These are phyloP conservation scores for Ascaphus truei DNA, from an alignment of 2,113 vertebrate species.

Conservation along the genomic window DNA sequence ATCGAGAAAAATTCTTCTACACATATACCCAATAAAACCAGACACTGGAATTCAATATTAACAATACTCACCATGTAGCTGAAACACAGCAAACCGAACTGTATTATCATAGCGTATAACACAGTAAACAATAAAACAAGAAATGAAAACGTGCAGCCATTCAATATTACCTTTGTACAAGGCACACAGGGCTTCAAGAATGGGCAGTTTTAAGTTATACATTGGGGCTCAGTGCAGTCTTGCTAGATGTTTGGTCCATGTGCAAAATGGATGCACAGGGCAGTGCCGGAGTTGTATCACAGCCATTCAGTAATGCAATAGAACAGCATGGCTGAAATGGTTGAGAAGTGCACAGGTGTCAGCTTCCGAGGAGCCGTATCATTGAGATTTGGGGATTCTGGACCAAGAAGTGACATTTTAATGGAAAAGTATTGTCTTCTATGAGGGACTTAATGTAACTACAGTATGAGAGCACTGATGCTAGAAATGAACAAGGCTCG, in stretches of 20 bases:
- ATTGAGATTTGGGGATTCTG: background rate
- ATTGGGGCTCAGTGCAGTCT: background rate
- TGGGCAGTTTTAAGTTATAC: background rate
- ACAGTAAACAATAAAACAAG: conserved; percentile 7
- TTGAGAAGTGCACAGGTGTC: background rate
- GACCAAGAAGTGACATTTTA: background rate
- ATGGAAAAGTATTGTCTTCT: background rate
- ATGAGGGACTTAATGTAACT: too few relatives aligned
- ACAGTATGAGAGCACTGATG: too few relatives aligned
- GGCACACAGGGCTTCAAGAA: conserved; percentile 6
- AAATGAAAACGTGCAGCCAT: background rate
- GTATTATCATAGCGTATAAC: conserved; percentile 9
- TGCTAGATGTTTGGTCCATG: background rate
- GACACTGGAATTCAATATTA: conserved; percentile 1
- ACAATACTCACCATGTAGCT: background rate
- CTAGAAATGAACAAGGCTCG: too few relatives aligned
- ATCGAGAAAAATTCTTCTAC: background rate
- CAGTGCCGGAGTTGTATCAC: background rate
- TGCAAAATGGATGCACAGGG: background rate
- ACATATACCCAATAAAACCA: background rate
- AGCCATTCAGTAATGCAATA: background rate
- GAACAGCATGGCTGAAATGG: background rate
- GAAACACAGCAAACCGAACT: conserved; percentile 4
- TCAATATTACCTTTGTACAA: conserved; percentile 8
- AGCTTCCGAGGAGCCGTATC: background rate